Evolutionary conservation across 2,888 invertebrate species (phyloP).

Genomic region (Lamellibrachia satsuma): DNA sequence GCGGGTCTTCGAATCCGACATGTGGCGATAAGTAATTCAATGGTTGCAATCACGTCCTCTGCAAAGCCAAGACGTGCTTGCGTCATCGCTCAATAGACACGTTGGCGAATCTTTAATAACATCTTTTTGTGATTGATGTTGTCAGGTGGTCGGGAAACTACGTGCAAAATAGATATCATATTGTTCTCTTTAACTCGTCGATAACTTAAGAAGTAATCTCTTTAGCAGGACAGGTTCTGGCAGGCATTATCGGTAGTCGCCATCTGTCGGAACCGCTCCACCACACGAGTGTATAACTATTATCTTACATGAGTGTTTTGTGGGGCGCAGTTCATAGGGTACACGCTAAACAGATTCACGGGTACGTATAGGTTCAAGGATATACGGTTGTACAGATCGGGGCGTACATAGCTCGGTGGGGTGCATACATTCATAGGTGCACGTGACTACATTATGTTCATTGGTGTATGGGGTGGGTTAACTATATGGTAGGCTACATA

Average conservation of each 20-base stretch:
- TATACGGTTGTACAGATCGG: background rate
- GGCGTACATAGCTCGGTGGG: background rate
- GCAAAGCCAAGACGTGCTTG: background rate
- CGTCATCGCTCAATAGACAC: background rate
- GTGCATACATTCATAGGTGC: background rate
- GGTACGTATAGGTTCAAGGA: background rate
- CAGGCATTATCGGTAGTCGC: background rate
- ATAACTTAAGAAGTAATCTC: background rate
- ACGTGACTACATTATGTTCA: too few species aligned
- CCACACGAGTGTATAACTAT: background rate
- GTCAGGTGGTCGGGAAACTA: background rate
- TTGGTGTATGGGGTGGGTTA: too few species aligned
- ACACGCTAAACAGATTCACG: too few species aligned
- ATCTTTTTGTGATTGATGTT: background rate
- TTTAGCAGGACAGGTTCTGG: background rate
- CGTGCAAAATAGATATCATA: background rate
- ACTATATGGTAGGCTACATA: too few species aligned
- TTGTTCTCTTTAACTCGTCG: background rate
- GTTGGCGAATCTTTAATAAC: background rate
- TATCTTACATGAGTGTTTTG: background rate
- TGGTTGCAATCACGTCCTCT: background rate
- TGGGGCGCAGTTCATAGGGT: background rate
- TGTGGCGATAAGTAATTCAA: constrained; percentile 3
- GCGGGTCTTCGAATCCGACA: background rate
- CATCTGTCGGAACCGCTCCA: background rate